Conservation (phyloP, 2,888 invertebrate genomes). For the Agrilus biguttatus region DNA sequence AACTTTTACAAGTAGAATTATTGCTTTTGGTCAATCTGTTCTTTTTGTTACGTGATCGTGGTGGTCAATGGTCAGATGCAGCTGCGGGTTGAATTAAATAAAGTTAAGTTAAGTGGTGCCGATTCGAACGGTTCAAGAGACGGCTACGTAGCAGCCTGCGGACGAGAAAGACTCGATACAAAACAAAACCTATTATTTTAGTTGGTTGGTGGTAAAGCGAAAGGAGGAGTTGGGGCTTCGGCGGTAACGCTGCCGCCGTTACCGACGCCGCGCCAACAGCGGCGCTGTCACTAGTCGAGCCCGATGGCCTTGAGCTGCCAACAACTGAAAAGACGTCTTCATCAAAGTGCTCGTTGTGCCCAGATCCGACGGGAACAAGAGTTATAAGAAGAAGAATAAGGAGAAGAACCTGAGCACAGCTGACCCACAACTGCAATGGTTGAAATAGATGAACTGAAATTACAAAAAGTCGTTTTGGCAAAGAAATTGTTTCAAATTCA, state of each 20-base stretch:
- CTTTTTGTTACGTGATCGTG: too few relatives aligned
- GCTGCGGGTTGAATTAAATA: neutral
- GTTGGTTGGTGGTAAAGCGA: slow-evolving; percentile 7
- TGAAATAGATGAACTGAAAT: too few relatives aligned
- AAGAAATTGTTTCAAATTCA: too few relatives aligned
- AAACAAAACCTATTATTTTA: slow-evolving; percentile 20
- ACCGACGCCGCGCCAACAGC: neutral
- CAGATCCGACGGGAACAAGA: slow-evolving; percentile 3
- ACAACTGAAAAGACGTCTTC: slow-evolving; percentile 24
- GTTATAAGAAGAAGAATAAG: too few relatives aligned
- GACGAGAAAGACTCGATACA: slow-evolving; percentile 6
- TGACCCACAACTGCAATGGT: neutral
- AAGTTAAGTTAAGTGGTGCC: neutral
- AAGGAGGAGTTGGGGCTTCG: slow-evolving; percentile 5
- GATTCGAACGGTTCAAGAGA: slow-evolving; percentile 1
- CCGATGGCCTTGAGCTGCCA: slow-evolving; percentile 29
- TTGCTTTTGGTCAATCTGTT: too few relatives aligned
- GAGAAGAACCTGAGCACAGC: slow-evolving; percentile 11
- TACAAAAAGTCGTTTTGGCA: too few relatives aligned
- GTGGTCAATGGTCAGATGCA: neutral
- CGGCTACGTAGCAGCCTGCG: slow-evolving; percentile 1
- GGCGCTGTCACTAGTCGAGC: slow-evolving; percentile 9
- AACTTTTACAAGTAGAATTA: too few relatives aligned
- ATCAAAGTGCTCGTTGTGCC: slow-evolving; percentile 12
- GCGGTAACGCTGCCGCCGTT: neutral